Conservation (phyloP, 92 coral and sea anemone genomes). For the Porites cylindrica region DNA sequence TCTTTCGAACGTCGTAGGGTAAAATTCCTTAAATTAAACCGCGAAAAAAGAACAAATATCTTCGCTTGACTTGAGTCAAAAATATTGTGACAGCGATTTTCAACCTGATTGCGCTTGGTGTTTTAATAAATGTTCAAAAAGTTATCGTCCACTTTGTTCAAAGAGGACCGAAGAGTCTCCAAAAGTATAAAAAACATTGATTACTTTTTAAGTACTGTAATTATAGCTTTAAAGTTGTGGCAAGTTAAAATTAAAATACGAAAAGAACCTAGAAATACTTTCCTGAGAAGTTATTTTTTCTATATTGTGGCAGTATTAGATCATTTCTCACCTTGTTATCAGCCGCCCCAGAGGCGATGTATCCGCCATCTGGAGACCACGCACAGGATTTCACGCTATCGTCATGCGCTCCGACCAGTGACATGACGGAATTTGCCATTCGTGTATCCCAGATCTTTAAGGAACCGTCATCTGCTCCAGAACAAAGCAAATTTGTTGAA, state of each 20-base stretch:
- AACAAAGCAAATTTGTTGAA: conserved; percentile 75
- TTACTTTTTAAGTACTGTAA: not conserved
- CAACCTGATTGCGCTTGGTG: too few species aligned
- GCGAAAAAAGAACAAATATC: too few species aligned
- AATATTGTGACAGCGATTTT: too few species aligned
- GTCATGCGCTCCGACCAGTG: conserved; percentile 96
- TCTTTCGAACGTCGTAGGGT: too few species aligned
- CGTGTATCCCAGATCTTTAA: conserved; percentile 94
- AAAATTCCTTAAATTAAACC: too few species aligned
- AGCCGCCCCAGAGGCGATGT: conserved; percentile 91
- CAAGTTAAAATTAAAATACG: not conserved
- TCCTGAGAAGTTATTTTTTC: not conserved
- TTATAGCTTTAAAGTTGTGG: not conserved
- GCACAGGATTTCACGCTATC: conserved; percentile 90
- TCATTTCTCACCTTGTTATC: conserved; percentile 82
- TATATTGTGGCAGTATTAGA: not conserved
- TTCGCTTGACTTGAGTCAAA: too few species aligned
- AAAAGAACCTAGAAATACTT: not conserved
- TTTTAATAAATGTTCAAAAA: not conserved
- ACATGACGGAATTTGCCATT: conserved; percentile 73
- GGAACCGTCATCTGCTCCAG: conserved; percentile 98
- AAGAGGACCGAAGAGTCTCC: too few species aligned
- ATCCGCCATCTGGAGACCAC: conserved; percentile 90
- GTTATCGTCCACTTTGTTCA: not conserved
- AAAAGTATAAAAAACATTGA: not conserved